A percentile compares a stretch with the other conserved stretches of the same genome.
Conservation (phyloP, 2,797 vertebrate species). For the Paguma larvata region DNA sequence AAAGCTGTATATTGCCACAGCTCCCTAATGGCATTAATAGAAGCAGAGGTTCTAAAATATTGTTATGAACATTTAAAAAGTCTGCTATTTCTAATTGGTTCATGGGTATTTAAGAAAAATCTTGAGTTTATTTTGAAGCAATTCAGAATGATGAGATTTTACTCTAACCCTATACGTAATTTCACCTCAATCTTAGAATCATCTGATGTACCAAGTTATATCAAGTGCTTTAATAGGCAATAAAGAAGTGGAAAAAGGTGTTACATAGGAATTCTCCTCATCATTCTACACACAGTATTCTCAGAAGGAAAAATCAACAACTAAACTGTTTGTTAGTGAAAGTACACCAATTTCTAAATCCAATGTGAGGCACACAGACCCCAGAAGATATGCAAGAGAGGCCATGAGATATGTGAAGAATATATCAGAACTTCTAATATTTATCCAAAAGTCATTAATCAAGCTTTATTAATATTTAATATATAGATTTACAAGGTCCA, state of each 20-base stretch:
- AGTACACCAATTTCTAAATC: background rate
- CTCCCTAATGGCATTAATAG: constrained; percentile 21
- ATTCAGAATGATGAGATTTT: constrained; percentile 4
- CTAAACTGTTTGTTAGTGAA: background rate
- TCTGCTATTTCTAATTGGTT: constrained; percentile 50
- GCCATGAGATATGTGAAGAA: background rate
- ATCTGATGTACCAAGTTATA: background rate
- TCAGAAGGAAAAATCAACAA: background rate
- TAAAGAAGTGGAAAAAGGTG: background rate
- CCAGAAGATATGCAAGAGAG: background rate
- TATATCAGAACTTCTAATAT: constrained; percentile 6
- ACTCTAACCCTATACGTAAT: constrained; percentile 24
- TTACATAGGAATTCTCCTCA: constrained; percentile 14
- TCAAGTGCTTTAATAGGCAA: background rate
- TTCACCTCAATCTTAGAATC: background rate
- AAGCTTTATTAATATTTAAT: background rate
- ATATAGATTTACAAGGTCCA: background rate
- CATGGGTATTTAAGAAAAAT: constrained; percentile 34
- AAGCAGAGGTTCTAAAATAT: background rate
- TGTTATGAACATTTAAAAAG: constrained; percentile 14
- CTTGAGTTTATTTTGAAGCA: constrained; percentile 39
- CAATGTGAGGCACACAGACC: background rate
- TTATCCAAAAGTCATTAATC: background rate
- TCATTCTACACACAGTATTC: background rate
- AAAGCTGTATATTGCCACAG: background rate